These are phyloP conservation scores for Drosophila leontia DNA, from an alignment of 1,140 invertebrate genomes.

Conservation along the genomic window DNA sequence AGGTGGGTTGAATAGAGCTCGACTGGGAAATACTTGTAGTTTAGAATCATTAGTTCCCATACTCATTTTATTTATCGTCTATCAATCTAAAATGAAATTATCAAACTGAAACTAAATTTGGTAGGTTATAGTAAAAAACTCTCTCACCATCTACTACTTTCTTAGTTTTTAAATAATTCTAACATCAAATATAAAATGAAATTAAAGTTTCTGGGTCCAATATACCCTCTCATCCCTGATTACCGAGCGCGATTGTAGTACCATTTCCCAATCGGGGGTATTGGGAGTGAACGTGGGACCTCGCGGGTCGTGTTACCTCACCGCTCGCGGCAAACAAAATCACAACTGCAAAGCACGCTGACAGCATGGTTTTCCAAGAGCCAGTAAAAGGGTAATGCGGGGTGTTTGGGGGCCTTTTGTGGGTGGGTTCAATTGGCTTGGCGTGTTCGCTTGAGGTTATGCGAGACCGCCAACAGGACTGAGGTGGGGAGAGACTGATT, in stretches of 20 bases:
- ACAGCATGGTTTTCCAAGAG: conserved; percentile 44
- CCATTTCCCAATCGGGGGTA: conserved; percentile 3
- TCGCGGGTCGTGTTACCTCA: conserved; percentile 14
- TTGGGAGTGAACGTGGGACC: conserved; percentile 27
- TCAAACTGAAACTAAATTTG: too few species aligned
- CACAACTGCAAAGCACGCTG: conserved; percentile 33
- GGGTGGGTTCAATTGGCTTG: conserved; percentile 19
- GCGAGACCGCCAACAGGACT: conserved; percentile 24
- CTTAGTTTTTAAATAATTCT: too few species aligned
- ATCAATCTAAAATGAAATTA: not conserved
- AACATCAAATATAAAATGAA: too few species aligned
- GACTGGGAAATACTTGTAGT: not conserved
- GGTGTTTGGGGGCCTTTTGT: not conserved
- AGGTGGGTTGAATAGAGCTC: not conserved
- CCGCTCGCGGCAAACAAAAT: conserved; percentile 37
- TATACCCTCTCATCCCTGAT: not conserved
- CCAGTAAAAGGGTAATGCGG: not conserved
- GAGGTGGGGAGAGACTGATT: conserved; percentile 45
- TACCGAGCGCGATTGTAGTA: conserved; percentile 16
- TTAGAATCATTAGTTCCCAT: not conserved
- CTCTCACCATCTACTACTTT: too few species aligned
- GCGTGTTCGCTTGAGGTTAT: conserved; percentile 62
- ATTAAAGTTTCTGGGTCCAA: not conserved
- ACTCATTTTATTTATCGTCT: not conserved
- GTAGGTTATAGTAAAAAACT: too few species aligned